These are phyloP conservation scores for Sialis fuliginosa DNA, from an alignment of 2,888 invertebrate genomes.

Conservation along the genomic window DNA sequence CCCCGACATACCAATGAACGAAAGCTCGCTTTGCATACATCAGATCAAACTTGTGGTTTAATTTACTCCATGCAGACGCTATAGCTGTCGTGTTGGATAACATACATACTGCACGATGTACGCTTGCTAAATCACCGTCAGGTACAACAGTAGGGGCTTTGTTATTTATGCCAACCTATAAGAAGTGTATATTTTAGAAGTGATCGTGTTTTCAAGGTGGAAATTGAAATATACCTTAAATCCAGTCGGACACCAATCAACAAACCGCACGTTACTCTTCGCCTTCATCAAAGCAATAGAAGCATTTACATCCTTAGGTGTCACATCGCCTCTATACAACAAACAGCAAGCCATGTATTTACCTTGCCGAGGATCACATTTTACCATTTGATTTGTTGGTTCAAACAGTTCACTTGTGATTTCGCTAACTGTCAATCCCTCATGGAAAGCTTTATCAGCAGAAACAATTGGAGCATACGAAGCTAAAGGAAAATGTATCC, in stretches of 20 bases:
- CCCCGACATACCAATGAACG: slow-evolving; percentile 73
- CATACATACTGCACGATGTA: slow-evolving; percentile 80
- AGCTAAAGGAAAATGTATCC: slow-evolving; percentile 74
- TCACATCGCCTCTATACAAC: slow-evolving; percentile 78
- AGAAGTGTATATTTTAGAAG: background rate
- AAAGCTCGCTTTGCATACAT: slow-evolving; percentile 90
- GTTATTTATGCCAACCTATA: slow-evolving; percentile 54
- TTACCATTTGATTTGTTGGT: slow-evolving; percentile 78
- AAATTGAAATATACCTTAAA: slow-evolving; percentile 54
- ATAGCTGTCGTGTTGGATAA: slow-evolving; percentile 82
- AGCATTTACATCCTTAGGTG: slow-evolving; percentile 74
- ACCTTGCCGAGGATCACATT: slow-evolving; percentile 66
- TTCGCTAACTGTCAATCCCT: slow-evolving; percentile 60
- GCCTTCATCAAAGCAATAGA: slow-evolving; percentile 65
- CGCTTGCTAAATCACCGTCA: slow-evolving; percentile 62
- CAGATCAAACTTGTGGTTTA: slow-evolving; percentile 86
- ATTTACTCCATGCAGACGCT: slow-evolving; percentile 72
- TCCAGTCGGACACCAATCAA: slow-evolving; percentile 91
- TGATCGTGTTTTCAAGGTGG: slow-evolving; percentile 10
- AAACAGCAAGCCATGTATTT: slow-evolving; percentile 85
- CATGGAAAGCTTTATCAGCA: slow-evolving; percentile 52
- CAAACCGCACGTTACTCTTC: slow-evolving; percentile 64
- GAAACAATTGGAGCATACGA: slow-evolving; percentile 58
- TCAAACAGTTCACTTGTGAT: slow-evolving; percentile 82
- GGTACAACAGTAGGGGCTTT: slow-evolving; percentile 64